These are phyloP conservation scores for Cylloceria caligata DNA, from an alignment of 2,888 invertebrate species.

Conservation along the genomic window DNA sequence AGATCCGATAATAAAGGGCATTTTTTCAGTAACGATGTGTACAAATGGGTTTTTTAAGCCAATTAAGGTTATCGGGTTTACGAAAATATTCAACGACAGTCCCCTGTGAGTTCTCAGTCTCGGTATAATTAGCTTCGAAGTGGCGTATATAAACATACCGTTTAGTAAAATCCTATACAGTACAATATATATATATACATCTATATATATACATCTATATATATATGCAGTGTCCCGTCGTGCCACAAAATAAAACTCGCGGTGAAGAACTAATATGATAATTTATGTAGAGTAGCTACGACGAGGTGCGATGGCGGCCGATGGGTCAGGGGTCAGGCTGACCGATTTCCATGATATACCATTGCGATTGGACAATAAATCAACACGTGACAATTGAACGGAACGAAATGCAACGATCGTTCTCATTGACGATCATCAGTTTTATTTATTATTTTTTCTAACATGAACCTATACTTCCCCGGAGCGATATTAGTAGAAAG, in stretches of 20 bases:
- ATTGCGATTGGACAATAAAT: slow-evolving; percentile 66
- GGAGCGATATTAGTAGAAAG: slow-evolving; percentile 24
- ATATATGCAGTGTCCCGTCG: slow-evolving; percentile 6
- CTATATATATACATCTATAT: not conserved
- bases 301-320: slow-evolving; percentile 77
- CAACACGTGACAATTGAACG: slow-evolving; percentile 44
- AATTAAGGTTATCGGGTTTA: slow-evolving; percentile 77
- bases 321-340: slow-evolving; percentile 75
- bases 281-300: slow-evolving; percentile 80
- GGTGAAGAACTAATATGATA: slow-evolving; percentile 76
- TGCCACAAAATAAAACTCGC: slow-evolving; percentile 57
- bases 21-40: slow-evolving; percentile 56
- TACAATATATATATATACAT: slow-evolving; percentile 19
- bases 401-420: not conserved
- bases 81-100: slow-evolving; percentile 73
- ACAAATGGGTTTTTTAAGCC: slow-evolving; percentile 74
- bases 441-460: not conserved
- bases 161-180: too few relatives aligned
- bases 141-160: slow-evolving; percentile 46
- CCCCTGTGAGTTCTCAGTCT: slow-evolving; percentile 34
- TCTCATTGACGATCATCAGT: not conserved
- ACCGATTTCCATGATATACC: slow-evolving; percentile 80
- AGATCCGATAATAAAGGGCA: slow-evolving; percentile 27
- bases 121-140: slow-evolving; percentile 62
- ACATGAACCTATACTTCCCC: not conserved